phyloP scores from a whole-genome alignment of 2,888 invertebrate genomes.

The Agonopterix arenella region DNA sequence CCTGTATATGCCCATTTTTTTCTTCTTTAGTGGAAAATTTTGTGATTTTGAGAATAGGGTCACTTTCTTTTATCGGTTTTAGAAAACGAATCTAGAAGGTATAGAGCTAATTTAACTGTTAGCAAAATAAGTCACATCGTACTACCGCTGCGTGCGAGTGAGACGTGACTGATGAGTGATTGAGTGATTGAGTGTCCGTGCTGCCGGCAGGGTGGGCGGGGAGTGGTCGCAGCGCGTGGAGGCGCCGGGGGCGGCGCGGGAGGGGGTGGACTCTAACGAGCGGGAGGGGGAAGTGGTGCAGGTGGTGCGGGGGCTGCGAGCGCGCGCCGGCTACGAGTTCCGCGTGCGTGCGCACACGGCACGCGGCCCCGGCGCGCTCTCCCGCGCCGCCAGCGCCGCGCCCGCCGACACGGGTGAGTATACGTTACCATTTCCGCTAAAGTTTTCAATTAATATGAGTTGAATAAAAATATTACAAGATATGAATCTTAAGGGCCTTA shows the following conservation, averaged over 20 bases:
- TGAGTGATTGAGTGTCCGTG: no score
- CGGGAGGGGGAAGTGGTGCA: slow-evolving; percentile 61
- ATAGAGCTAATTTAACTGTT: background rate
- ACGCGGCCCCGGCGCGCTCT: slow-evolving; percentile 78
- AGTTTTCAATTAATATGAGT: no score
- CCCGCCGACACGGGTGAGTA: slow-evolving; percentile 43
- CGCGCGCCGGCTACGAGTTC: slow-evolving; percentile 86
- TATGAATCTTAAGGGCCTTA: no score
- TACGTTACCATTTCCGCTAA: no score
- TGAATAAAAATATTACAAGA: no score
- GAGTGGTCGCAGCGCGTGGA: slow-evolving; percentile 58
- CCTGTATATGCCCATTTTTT: no score
- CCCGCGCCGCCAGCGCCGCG: slow-evolving; percentile 72
- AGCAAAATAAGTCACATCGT: background rate
- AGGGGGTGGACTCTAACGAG: slow-evolving; percentile 6
- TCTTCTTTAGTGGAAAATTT: no score
- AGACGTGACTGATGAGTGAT: background rate
- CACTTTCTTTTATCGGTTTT: no score
- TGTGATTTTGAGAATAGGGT: no score
- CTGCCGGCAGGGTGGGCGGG: slow-evolving; percentile 35
- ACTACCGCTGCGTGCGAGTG: background rate
- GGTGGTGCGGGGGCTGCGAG: slow-evolving; percentile 81
- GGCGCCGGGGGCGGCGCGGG: slow-evolving; percentile 12
- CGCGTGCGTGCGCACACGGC: slow-evolving; percentile 85
- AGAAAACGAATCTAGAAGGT: no score